A percentile compares a stretch with the other conserved stretches of the same genome.
Evolutionary conservation across 1,140 invertebrate species (phyloP).

Genomic region (Trichogramma pretiosum): DNA sequence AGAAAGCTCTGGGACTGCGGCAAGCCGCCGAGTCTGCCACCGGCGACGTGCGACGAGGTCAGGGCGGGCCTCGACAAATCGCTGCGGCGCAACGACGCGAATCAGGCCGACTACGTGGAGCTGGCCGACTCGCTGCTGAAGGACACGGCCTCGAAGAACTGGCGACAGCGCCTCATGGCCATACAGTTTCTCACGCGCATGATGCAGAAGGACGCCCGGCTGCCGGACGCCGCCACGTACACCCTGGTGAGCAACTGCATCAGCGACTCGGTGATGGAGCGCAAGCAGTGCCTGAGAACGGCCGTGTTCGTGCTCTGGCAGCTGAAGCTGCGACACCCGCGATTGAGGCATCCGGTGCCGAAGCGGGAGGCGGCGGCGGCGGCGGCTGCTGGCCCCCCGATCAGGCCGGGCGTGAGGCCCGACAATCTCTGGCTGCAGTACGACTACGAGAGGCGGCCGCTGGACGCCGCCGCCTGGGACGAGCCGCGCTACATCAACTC

Average conservation of each 20-base stretch:
- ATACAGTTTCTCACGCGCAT: constrained; percentile 63
- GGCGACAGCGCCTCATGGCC: constrained; percentile 68
- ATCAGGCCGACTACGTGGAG: constrained; percentile 51
- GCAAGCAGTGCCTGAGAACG: constrained; percentile 59
- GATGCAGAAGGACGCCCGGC: constrained; percentile 60
- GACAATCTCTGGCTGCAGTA: constrained; percentile 73
- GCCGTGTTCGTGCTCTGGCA: constrained; percentile 66
- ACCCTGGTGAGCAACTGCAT: constrained; percentile 54
- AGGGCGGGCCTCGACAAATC: constrained; percentile 38
- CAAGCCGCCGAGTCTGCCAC: constrained; percentile 27
- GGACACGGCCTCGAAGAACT: constrained; percentile 58
- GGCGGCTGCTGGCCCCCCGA: not conserved
- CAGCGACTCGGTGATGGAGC: constrained; percentile 66
- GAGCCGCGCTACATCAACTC: constrained; percentile 59
- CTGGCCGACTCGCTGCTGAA: constrained; percentile 56
- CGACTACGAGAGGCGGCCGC: constrained; percentile 50
- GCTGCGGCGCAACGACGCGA: constrained; percentile 37
- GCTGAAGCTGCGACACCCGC: no score
- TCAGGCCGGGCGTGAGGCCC: constrained; percentile 43
- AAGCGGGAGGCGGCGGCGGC: not conserved
- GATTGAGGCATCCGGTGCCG: no score
- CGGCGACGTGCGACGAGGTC: constrained; percentile 37
- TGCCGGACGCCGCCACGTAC: constrained; percentile 55
- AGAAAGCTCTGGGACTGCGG: constrained; percentile 37
- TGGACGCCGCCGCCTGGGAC: constrained; percentile 66